A percentile compares a stretch with the other conserved stretches of the same genome.
Conservation (phyloP, 2,797 vertebrate genomes). For the Microtus obscurus region DNA sequence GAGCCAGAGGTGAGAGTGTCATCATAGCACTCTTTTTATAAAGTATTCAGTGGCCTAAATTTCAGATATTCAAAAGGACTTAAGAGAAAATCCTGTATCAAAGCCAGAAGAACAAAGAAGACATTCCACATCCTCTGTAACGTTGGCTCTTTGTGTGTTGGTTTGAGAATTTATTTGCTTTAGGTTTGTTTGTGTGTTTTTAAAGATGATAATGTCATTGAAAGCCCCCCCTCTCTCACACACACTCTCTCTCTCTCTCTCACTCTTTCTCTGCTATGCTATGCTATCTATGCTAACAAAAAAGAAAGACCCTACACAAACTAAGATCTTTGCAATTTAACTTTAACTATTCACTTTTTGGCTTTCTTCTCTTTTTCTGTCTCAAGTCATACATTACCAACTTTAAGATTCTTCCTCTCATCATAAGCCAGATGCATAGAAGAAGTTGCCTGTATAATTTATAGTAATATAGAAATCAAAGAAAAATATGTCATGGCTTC, state of each 20-base stretch:
- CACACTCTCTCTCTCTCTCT: neutral
- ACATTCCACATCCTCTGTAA: neutral
- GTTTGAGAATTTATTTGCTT: slow-evolving; percentile 32
- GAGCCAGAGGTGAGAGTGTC: slow-evolving; percentile 8
- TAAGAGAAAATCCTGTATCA: neutral
- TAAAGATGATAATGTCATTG: neutral
- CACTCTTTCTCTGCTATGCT: neutral
- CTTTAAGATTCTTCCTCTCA: neutral
- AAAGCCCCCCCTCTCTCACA: neutral
- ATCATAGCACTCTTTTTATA: slow-evolving; percentile 48
- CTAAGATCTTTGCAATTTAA: slow-evolving; percentile 15
- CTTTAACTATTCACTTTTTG: neutral
- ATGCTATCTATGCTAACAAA: neutral
- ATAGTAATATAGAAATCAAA: slow-evolving; percentile 48
- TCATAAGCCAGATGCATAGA: neutral
- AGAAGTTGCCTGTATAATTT: slow-evolving; percentile 51
- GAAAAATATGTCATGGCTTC: neutral
- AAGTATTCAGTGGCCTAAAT: slow-evolving; percentile 64
- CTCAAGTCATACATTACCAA: neutral
- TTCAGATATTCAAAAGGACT: slow-evolving; percentile 50
- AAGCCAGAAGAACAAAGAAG: slow-evolving; percentile 43
- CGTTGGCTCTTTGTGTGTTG: neutral
- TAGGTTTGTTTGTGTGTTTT: neutral
- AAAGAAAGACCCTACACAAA: neutral
- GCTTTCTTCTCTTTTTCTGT: slow-evolving; percentile 15